Evolutionary conservation across 1,140 invertebrate species (phyloP).

Genomic region (Planococcus citri): DNA sequence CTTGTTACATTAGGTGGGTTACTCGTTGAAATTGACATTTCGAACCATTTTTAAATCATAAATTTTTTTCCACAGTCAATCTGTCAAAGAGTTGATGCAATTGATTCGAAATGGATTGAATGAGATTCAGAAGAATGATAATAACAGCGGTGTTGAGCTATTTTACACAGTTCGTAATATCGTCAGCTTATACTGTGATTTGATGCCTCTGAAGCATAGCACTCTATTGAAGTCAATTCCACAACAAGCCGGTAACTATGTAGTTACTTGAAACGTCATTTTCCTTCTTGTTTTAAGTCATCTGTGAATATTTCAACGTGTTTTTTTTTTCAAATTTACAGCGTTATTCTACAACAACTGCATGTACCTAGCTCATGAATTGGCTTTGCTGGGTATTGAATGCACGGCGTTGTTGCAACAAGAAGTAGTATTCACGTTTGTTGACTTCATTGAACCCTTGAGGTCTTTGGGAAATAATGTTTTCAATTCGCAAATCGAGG

Average conservation of each 20-base stretch:
- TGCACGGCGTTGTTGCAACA: slow-evolving; percentile 31
- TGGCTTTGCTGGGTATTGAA: slow-evolving; percentile 50
- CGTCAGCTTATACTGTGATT: slow-evolving; percentile 61
- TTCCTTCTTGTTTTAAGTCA: neutral
- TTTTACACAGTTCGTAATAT: slow-evolving; percentile 59
- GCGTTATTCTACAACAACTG: slow-evolving; percentile 75
- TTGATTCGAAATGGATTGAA: slow-evolving; percentile 17
- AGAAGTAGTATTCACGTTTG: slow-evolving; percentile 40
- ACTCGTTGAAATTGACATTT: neutral
- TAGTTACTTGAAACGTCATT: neutral
- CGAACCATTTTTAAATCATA: neutral
- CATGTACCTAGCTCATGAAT: slow-evolving; percentile 67
- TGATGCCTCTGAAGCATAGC: slow-evolving; percentile 65
- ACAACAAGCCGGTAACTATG: slow-evolving; percentile 58
- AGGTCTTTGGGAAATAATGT: slow-evolving; percentile 50
- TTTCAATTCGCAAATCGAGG: slow-evolving; percentile 56
- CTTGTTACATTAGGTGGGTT: neutral
- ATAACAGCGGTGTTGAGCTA: slow-evolving; percentile 44
- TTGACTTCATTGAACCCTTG: slow-evolving; percentile 40
- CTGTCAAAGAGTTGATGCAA: slow-evolving; percentile 22
- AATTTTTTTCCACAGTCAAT: slow-evolving; percentile 23
- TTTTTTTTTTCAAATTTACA: slow-evolving; percentile 10
- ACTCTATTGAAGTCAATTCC: slow-evolving; percentile 66
- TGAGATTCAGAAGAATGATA: slow-evolving; percentile 19
- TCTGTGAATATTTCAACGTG: neutral